These are phyloP conservation scores for Drosophila longiperda DNA, from an alignment of 2,888 invertebrate species.

Conservation along the genomic window DNA sequence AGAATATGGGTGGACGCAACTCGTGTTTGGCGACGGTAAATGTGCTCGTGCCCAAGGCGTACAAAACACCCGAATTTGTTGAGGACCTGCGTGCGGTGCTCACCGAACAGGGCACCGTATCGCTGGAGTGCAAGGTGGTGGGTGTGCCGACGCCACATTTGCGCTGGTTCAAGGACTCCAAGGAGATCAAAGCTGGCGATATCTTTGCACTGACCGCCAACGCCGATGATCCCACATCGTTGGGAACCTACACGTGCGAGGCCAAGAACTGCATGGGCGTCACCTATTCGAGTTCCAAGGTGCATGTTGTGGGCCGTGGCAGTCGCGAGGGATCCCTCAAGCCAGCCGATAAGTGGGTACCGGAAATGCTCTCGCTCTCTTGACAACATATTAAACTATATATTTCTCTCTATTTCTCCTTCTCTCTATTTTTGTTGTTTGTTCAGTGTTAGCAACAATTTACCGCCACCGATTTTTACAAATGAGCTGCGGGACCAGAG, in stretches of 20 bases:
- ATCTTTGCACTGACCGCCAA: slow-evolving; percentile 94
- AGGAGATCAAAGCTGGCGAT: slow-evolving; percentile 95
- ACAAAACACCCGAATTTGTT: slow-evolving; percentile 94
- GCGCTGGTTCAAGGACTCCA: slow-evolving; percentile 93
- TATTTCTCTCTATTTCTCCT: slow-evolving; percentile 1
- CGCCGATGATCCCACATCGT: slow-evolving; percentile 92
- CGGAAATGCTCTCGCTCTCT: not conserved
- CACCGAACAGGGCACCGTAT: slow-evolving; percentile 95
- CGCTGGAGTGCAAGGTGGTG: slow-evolving; percentile 95
- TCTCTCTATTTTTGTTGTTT: slow-evolving; percentile 9
- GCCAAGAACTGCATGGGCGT: slow-evolving; percentile 95
- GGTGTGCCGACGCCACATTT: slow-evolving; percentile 94
- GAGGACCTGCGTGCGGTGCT: slow-evolving; percentile 93
- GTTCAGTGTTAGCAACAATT: slow-evolving; percentile 77
- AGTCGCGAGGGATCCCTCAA: slow-evolving; percentile 89
- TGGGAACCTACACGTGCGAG: slow-evolving; percentile 95
- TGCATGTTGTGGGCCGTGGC: slow-evolving; percentile 91
- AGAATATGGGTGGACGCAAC: slow-evolving; percentile 90
- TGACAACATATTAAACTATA: not conserved
- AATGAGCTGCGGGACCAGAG: slow-evolving; percentile 90
- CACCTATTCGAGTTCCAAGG: slow-evolving; percentile 92
- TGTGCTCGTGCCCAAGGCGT: slow-evolving; percentile 94
- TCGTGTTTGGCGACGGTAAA: slow-evolving; percentile 91
- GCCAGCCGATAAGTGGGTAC: slow-evolving; percentile 88
- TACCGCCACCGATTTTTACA: slow-evolving; percentile 91